phyloP scores from a whole-genome alignment of 2,888 invertebrate species.

The Malachius bipustulatus region DNA sequence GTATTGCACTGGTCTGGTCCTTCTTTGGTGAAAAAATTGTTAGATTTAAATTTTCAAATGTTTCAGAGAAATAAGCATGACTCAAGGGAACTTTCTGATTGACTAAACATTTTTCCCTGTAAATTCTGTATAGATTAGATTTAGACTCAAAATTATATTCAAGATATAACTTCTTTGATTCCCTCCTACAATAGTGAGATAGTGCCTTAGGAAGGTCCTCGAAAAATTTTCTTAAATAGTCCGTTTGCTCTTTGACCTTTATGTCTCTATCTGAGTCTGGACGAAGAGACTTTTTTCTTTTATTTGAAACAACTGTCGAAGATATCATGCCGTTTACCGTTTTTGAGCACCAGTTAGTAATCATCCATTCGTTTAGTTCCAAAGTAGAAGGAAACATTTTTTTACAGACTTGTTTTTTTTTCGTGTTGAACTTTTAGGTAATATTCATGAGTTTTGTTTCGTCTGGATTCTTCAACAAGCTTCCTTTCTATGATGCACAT shows the following conservation, averaged over 20 bases:
- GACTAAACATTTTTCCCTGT: conserved; percentile 8
- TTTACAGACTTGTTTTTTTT: background rate
- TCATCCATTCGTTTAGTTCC: background rate
- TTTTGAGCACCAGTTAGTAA: conserved; percentile 4
- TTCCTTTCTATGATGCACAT: no score
- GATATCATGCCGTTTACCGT: conserved; percentile 3
- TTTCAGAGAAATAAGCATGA: conserved; percentile 10
- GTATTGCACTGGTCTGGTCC: conserved; percentile 13
- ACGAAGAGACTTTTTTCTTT: background rate
- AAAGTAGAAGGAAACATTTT: background rate
- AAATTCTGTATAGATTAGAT: conserved; percentile 11
- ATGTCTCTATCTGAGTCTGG: background rate
- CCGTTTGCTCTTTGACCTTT: conserved; percentile 1
- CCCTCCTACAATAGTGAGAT: conserved; percentile 5
- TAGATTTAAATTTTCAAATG: conserved; percentile 12
- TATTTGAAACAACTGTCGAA: conserved; percentile 1
- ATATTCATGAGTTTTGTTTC: background rate
- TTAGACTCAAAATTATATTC: conserved; percentile 11
- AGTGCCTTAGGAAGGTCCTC: background rate
- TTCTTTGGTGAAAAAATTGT: conserved; percentile 13
- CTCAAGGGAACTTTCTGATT: conserved; percentile 10
- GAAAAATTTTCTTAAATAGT: background rate
- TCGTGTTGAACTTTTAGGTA: background rate
- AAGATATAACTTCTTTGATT: conserved; percentile 6
- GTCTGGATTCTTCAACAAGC: conserved; percentile 2